Evolutionary conservation across 2,113 vertebrate genomes (phyloP).

Genomic region (Ammodytes marinus): DNA sequence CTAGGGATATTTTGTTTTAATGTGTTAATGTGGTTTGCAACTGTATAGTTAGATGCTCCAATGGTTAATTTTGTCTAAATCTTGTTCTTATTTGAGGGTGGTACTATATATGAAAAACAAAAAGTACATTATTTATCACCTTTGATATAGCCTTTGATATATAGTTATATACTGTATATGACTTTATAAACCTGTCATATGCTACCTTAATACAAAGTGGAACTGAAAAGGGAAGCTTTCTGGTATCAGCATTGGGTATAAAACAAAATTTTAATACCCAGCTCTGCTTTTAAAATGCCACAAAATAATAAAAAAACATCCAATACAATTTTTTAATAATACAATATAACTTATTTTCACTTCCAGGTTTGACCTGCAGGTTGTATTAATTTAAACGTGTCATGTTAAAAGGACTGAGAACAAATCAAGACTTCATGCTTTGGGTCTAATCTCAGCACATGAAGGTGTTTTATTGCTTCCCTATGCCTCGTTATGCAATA

Average conservation of each 20-base stretch:
- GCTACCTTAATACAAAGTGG: background rate
- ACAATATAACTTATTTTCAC: background rate
- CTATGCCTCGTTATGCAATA: background rate
- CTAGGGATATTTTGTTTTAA: no score
- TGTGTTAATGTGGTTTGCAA: background rate
- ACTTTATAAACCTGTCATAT: background rate
- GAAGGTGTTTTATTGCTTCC: slow-evolving; percentile 16
- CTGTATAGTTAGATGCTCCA: background rate
- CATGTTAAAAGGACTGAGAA: background rate
- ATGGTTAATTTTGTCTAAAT: background rate
- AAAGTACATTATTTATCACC: background rate
- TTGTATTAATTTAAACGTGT: background rate
- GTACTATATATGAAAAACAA: background rate
- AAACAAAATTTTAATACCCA: background rate
- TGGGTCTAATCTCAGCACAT: background rate
- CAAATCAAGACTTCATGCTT: background rate
- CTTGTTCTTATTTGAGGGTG: background rate
- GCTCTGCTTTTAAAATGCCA: background rate
- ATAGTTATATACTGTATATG: background rate
- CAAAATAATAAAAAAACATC: background rate
- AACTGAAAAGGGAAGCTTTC: background rate
- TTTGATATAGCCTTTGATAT: background rate
- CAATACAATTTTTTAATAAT: background rate
- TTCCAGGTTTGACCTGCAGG: background rate
- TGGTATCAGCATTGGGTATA: background rate